phyloP scores from a whole-genome alignment of 2,113 vertebrate genomes.

The Pseudorasbora parva region DNA sequence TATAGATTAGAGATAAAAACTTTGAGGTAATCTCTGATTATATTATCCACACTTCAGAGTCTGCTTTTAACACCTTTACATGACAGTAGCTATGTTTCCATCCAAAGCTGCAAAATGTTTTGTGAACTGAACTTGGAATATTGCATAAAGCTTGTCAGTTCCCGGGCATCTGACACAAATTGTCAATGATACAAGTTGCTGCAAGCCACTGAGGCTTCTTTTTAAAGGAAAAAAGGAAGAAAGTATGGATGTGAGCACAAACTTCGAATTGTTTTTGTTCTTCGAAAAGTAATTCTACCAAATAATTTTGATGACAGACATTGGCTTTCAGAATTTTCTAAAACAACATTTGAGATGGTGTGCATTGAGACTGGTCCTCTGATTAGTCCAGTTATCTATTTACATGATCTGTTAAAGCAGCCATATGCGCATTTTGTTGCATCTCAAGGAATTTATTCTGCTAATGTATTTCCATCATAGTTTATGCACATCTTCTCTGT shows the following conservation, averaged over 20 bases:
- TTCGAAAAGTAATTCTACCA: background rate
- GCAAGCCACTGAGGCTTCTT: background rate
- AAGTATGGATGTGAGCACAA: no score
- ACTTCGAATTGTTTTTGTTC: no score
- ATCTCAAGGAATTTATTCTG: no score
- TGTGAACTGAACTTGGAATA: no score
- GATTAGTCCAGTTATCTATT: background rate
- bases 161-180: background rate
- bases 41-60: slow-evolving; percentile 4
- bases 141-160: no score
- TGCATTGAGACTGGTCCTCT: no score
- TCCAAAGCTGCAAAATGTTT: no score
- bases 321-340: background rate
- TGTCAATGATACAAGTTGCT: background rate
- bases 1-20: slow-evolving; percentile 22
- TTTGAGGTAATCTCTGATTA: background rate
- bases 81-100: no score
- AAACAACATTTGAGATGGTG: background rate
- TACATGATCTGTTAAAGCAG: background rate
- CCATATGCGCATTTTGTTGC: background rate
- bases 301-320: background rate
- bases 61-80: background rate
- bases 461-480: no score
- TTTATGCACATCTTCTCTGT: no score
- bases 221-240: background rate